Conservation (phyloP, 1,140 invertebrate species). For the Drosophila varians region DNA sequence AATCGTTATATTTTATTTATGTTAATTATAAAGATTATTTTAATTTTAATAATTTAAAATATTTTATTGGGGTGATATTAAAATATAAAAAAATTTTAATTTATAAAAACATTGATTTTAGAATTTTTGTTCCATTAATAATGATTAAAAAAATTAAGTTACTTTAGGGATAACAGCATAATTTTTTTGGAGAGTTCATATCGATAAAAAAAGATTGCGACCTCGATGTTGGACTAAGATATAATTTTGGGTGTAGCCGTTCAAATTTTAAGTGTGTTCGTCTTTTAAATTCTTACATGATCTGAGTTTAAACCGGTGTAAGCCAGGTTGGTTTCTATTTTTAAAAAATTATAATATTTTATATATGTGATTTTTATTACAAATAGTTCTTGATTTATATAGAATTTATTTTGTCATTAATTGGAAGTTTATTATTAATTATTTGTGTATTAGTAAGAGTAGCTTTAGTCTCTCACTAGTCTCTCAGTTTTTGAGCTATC, state of each 20-base stretch:
- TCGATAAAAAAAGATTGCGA: slow-evolving; percentile 86
- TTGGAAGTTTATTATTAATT: slow-evolving; percentile 84
- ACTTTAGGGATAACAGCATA: slow-evolving; percentile 65
- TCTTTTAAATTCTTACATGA: slow-evolving; percentile 91
- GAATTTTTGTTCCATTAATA: slow-evolving; percentile 71
- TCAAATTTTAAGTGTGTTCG: slow-evolving; percentile 89
- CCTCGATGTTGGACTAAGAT: slow-evolving; percentile 92
- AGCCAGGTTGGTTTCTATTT: slow-evolving; percentile 91
- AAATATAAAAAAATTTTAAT: slow-evolving; percentile 64
- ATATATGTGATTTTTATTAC: slow-evolving; percentile 84
- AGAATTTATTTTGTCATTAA: slow-evolving; percentile 83
- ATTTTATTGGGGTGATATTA: slow-evolving; percentile 70
- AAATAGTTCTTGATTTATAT: slow-evolving; percentile 84
- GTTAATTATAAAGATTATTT: slow-evolving; percentile 77
- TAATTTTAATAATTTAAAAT: slow-evolving; percentile 67
- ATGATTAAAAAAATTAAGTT: slow-evolving; percentile 75
- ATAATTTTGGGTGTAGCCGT: slow-evolving; percentile 86
- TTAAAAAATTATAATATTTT: slow-evolving; percentile 79
- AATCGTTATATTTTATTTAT: slow-evolving; percentile 81
- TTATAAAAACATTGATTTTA: slow-evolving; percentile 80
- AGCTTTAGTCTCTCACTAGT: too few relatives aligned
- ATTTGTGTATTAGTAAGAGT: slow-evolving; percentile 86
- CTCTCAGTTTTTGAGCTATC: slow-evolving; percentile 89
- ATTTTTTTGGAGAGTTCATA: slow-evolving; percentile 65
- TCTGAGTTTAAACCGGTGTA: slow-evolving; percentile 90